phyloP scores from a whole-genome alignment of 2,888 invertebrate genomes.

The Acanthosepion lycidas region DNA sequence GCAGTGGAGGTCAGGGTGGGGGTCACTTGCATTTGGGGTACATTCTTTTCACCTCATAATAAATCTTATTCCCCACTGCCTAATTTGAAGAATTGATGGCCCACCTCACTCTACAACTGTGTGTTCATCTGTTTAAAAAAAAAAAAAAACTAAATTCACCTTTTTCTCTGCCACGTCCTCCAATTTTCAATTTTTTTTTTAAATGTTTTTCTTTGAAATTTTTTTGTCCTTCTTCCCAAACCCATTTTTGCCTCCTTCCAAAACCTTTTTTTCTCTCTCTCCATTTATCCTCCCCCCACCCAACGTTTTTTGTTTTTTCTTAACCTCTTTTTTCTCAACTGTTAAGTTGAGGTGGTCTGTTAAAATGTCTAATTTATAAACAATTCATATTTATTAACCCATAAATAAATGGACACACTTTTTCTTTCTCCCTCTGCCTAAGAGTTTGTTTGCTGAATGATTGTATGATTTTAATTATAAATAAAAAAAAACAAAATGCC shows the following conservation, averaged over 20 bases:
- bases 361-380: neutral
- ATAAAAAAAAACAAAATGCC: neutral
- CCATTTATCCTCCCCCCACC: neutral
- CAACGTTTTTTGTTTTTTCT: neutral
- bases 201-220: too few relatives aligned
- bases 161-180: too few relatives aligned
- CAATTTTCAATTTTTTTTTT: too few relatives aligned
- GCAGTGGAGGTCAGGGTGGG: neutral
- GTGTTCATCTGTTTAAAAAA: too few relatives aligned
- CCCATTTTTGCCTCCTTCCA: too few relatives aligned
- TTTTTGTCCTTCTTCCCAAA: too few relatives aligned
- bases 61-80: neutral
- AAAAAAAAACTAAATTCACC: too few relatives aligned
- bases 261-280: too few relatives aligned
- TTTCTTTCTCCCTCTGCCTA: neutral
- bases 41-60: neutral
- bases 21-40: neutral
- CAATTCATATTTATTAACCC: neutral
- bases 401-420: neutral
- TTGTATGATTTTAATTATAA: neutral
- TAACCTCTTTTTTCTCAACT: neutral
- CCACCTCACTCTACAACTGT: too few relatives aligned
- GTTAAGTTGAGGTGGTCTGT: neutral
- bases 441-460: neutral
- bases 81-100: neutral